Conservation (phyloP, 2,797 vertebrate species). For the Melopsittacus undulatus region DNA sequence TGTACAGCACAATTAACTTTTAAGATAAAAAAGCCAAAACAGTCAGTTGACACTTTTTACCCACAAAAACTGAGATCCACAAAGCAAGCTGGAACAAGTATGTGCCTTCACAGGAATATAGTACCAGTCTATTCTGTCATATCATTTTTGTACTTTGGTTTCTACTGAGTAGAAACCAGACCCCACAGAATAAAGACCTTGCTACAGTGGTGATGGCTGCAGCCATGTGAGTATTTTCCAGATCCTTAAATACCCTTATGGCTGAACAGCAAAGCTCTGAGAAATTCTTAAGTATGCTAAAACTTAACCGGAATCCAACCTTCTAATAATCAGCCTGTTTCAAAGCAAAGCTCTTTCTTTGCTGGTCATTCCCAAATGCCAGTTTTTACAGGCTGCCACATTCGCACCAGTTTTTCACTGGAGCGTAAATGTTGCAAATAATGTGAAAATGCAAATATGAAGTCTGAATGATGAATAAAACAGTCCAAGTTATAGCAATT, state of each 20-base stretch:
- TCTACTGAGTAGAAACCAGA: neutral
- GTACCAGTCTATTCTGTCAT: neutral
- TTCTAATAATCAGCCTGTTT: neutral
- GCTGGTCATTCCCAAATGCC: neutral
- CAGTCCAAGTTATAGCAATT: neutral
- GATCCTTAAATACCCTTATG: neutral
- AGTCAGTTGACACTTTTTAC: neutral
- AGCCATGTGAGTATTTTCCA: neutral
- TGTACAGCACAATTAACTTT: neutral
- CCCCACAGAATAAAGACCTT: neutral
- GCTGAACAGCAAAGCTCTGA: neutral
- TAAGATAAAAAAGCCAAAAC: neutral
- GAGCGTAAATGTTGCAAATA: neutral
- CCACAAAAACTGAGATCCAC: neutral
- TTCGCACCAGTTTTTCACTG: neutral
- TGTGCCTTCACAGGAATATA: neutral
- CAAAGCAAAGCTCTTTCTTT: neutral
- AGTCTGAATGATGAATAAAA: neutral
- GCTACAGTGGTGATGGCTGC: neutral
- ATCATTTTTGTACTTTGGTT: neutral
- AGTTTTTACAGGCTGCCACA: neutral
- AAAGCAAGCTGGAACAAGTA: neutral
- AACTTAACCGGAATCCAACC: neutral
- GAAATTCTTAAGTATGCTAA: neutral
- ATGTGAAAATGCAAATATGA: neutral